Percentiles rank a stretch among this genome's conserved stretches.
Conservation (phyloP, 2,797 vertebrate genomes). For the Tiaroga cobitis region DNA sequence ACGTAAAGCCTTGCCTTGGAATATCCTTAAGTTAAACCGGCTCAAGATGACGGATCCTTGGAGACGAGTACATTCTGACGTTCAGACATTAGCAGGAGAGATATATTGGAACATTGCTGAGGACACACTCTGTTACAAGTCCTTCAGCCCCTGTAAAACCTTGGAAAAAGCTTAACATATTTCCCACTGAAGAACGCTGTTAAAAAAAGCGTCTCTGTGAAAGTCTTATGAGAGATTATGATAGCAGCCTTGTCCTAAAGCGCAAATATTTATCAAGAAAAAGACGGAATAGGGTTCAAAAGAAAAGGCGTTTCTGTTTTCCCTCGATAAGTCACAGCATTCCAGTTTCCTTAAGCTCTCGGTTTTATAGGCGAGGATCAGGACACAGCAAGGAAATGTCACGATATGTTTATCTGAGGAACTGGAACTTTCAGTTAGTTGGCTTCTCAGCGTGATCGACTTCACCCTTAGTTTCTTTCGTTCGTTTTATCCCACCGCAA, state of each 20-base stretch:
- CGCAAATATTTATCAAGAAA: conserved; percentile 38
- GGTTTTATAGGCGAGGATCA: neutral
- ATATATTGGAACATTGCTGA: conserved; percentile 8
- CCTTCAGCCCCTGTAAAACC: neutral
- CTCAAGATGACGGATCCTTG: neutral
- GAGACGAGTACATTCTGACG: neutral
- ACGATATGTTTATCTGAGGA: conserved; percentile 18
- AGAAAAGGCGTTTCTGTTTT: conserved; percentile 25
- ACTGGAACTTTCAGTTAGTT: neutral
- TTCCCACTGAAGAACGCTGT: neutral
- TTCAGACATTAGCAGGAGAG: neutral
- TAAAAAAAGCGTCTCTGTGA: neutral
- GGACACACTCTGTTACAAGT: conserved; percentile 1
- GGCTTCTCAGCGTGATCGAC: neutral
- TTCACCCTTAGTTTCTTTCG: conserved; percentile 1
- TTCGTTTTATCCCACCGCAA: neutral
- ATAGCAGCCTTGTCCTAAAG: conserved; percentile 22
- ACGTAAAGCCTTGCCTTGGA: neutral
- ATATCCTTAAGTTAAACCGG: neutral
- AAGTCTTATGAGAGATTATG: conserved; percentile 28
- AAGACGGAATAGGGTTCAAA: neutral
- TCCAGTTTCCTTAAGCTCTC: neutral
- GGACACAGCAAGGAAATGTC: conserved; percentile 26
- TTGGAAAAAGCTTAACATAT: conserved; percentile 15
- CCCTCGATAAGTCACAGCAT: conserved; percentile 36